Percentiles rank a stretch among this genome's conserved stretches.
Evolutionary conservation across 2,888 invertebrate species (phyloP).

Genomic region (Leucozona laternaria): DNA sequence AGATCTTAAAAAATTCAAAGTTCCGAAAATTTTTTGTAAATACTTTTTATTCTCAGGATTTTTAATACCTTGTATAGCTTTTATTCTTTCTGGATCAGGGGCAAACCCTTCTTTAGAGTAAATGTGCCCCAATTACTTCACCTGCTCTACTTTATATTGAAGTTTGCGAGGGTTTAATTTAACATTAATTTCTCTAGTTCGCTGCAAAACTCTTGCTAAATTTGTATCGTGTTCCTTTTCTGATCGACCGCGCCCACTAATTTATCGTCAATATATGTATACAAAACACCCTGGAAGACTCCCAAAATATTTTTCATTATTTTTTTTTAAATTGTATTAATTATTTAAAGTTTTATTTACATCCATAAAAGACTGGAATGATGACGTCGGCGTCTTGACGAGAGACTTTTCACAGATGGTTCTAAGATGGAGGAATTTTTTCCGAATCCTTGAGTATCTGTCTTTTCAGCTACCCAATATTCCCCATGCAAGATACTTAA

Average conservation of each 20-base stretch:
- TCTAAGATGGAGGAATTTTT: too few species aligned
- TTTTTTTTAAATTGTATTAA: too few species aligned
- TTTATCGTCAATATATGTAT: constrained; percentile 55
- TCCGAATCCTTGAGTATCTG: too few species aligned
- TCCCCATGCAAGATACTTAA: too few species aligned
- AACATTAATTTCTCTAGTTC: constrained; percentile 40
- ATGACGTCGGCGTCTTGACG: too few species aligned
- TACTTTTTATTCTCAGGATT: constrained; percentile 77
- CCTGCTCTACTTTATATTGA: constrained; percentile 13
- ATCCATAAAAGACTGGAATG: too few species aligned
- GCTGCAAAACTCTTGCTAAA: constrained; percentile 25
- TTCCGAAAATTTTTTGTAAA: constrained; percentile 77
- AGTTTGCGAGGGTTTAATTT: constrained; percentile 37
- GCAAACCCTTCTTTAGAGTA: constrained; percentile 27
- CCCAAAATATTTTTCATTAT: constrained; percentile 56
- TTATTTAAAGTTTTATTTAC: too few species aligned
- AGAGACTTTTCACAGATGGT: too few species aligned
- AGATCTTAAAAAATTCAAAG: constrained; percentile 67
- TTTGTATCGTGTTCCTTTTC: constrained; percentile 49
- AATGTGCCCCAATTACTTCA: constrained; percentile 42
- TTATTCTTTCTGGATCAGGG: constrained; percentile 37
- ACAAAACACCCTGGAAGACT: constrained; percentile 37
- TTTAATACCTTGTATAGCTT: constrained; percentile 58
- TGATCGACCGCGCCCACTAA: constrained; percentile 28
- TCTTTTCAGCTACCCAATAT: too few species aligned